These are phyloP conservation scores for Halictus quadricinctus DNA, from an alignment of 2,888 invertebrate species.

Conservation along the genomic window DNA sequence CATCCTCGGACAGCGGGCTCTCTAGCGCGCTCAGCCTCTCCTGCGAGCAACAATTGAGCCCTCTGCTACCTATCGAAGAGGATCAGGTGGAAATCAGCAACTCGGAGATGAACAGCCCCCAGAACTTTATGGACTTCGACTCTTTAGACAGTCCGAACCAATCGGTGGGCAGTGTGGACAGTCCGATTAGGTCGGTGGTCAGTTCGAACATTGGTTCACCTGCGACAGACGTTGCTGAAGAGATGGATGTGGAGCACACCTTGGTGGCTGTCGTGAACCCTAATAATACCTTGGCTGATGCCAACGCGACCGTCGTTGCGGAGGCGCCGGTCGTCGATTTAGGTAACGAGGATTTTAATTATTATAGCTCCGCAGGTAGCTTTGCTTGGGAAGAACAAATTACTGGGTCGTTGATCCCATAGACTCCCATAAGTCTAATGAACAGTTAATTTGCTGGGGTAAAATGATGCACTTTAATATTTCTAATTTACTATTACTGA, in stretches of 20 bases:
- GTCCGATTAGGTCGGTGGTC: constrained; percentile 75
- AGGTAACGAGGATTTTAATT: constrained; percentile 21
- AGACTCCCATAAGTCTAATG: too few species aligned
- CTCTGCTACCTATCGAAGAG: constrained; percentile 80
- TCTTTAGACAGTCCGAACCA: constrained; percentile 75
- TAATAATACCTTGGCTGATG: constrained; percentile 50
- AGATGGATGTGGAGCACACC: constrained; percentile 74
- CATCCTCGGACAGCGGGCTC: constrained; percentile 88
- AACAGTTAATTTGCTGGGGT: not conserved
- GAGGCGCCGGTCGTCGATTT: constrained; percentile 54
- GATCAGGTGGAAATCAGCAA: constrained; percentile 74
- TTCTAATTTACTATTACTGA: too few species aligned
- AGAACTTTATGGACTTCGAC: constrained; percentile 76
- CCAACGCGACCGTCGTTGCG: constrained; percentile 32
- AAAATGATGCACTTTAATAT: too few species aligned
- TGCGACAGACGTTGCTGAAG: constrained; percentile 71
- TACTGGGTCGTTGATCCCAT: not conserved
- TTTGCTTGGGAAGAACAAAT: not conserved
- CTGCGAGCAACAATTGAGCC: constrained; percentile 85
- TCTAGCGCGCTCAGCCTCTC: constrained; percentile 84
- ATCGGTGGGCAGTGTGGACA: constrained; percentile 71
- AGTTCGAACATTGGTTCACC: constrained; percentile 78
- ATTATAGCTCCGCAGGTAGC: not conserved
- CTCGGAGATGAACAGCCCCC: constrained; percentile 73
- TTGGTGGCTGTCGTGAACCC: constrained; percentile 75